Evolutionary conservation across 2,888 invertebrate genomes (phyloP), one percentile per base, ranked within the genome.

Genomic region (Protodeltote pygarga): DNA sequence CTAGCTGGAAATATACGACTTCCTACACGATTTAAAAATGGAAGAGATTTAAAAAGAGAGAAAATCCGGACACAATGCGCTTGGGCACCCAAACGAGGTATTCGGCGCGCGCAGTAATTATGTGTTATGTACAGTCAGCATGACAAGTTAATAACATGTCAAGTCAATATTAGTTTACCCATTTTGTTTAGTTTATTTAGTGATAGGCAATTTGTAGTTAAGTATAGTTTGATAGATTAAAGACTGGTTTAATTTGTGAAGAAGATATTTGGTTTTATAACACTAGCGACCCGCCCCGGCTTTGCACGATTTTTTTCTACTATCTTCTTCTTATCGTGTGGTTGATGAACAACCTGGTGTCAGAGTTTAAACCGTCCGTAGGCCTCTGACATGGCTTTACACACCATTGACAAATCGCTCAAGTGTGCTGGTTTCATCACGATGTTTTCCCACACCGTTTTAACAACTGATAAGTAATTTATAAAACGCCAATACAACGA

Each of bases 1-100:
- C 67, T 71, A 60, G 61, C 59, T 71, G 61, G 69, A 72, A 78
- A 76, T 75, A 76, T 84, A 88, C 77, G 81, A 85, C 90, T 90
- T 90, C 89, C 90, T 88, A 62, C 45, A 66, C 64, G 58, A 73
- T 79, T 83, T 84, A 80, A 85, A 88, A 88, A 85, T 81, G 84
- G 80, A 81, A 79, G 77, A 77, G 73, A 77, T 73, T 81, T 80
- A 80, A 81, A 80, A 75, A 68, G 58, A 70, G 73, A 71, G 75
- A 77, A 78, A 74, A 78, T 73, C 75, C 71, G 72, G 73, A 65
- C 77, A 89, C 86, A 86, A 85, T 89, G 85, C 81, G 79, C 79
- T 70, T 70, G 74, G 81, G 77, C 78, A 49, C 65, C 79, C 79
- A 80, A 83, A 85, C 83, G 83, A 86, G 81, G 81, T 80, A 81